A percentile compares a stretch with the other conserved stretches of the same genome.
Evolutionary conservation across 2,888 invertebrate species (phyloP).

Genomic region (Callinectes sapidus): DNA sequence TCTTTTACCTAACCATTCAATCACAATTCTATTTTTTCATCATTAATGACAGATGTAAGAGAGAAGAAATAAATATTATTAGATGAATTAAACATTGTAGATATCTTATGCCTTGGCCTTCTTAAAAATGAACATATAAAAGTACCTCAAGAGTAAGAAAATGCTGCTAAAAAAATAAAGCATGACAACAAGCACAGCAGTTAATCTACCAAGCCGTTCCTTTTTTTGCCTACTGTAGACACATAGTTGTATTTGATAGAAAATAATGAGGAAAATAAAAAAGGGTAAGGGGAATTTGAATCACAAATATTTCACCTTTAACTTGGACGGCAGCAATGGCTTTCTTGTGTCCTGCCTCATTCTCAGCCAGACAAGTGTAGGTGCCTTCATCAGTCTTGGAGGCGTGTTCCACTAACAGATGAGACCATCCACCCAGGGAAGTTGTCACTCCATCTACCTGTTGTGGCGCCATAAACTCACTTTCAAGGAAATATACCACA

Average conservation of each 20-base stretch:
- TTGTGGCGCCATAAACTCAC: background rate
- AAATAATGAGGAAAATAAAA: no score
- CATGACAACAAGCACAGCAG: no score
- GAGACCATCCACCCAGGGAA: constrained; percentile 46
- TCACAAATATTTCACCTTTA: constrained; percentile 52
- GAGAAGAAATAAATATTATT: no score
- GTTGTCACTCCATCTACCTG: constrained; percentile 61
- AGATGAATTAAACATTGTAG: no score
- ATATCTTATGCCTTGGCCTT: background rate
- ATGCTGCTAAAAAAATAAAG: no score
- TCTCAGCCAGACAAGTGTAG: constrained; percentile 65
- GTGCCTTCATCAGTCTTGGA: constrained; percentile 70
- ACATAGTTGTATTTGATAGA: background rate
- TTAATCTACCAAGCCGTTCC: background rate
- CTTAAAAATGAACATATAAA: background rate
- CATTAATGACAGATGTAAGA: no score
- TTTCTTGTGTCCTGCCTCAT: constrained; percentile 65
- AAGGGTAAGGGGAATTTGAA: background rate
- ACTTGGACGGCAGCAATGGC: constrained; percentile 65
- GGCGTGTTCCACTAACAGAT: constrained; percentile 56
- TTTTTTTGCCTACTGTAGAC: background rate
- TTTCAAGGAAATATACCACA: no score
- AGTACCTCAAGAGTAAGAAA: background rate
- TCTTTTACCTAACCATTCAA: background rate
- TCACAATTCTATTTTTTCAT: background rate